These are phyloP conservation scores for Holothuria leucospilota DNA, from an alignment of 53 echinoderm and acorn worm genomes.

Conservation along the genomic window DNA sequence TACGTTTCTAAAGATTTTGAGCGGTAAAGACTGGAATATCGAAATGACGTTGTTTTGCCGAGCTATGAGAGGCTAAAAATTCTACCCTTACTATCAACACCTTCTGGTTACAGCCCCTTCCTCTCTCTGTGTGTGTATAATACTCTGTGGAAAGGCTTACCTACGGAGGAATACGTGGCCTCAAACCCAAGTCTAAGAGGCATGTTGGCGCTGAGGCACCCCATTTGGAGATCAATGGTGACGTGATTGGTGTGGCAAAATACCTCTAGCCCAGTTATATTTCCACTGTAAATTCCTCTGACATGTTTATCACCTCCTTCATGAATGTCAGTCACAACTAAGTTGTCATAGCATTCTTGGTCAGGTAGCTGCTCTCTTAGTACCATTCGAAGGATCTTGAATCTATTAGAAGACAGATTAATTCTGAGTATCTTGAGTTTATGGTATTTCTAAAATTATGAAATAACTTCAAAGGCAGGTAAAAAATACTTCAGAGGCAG, in stretches of 20 bases:
- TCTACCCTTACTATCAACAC: too few species aligned
- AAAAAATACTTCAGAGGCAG: too few species aligned
- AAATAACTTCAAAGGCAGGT: too few species aligned
- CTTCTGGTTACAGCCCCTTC: too few species aligned
- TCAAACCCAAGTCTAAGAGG: slow-evolving; percentile 72
- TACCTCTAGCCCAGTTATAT: slow-evolving; percentile 47
- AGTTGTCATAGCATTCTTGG: slow-evolving; percentile 54
- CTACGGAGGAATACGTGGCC: slow-evolving; percentile 64
- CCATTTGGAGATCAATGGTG: slow-evolving; percentile 58
- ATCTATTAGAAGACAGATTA: slow-evolving; percentile 28
- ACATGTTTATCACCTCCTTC: not conserved
- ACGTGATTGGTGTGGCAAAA: slow-evolving; percentile 72
- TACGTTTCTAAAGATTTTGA: too few species aligned
- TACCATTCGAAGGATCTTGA: slow-evolving; percentile 43
- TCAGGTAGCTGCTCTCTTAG: slow-evolving; percentile 23
- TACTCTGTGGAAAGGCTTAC: slow-evolving; percentile 44
- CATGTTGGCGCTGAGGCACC: slow-evolving; percentile 70
- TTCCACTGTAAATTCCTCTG: slow-evolving; percentile 67
- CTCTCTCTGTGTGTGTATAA: too few species aligned
- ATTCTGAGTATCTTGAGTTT: not conserved
- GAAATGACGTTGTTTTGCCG: too few species aligned
- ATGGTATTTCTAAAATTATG: not conserved
- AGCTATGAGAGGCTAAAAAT: too few species aligned
- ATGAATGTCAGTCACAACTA: slow-evolving; percentile 46
- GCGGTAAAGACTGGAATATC: too few species aligned